phyloP scores from a whole-genome alignment of 2,113 vertebrate genomes.

The Podocnemis expansa region DNA sequence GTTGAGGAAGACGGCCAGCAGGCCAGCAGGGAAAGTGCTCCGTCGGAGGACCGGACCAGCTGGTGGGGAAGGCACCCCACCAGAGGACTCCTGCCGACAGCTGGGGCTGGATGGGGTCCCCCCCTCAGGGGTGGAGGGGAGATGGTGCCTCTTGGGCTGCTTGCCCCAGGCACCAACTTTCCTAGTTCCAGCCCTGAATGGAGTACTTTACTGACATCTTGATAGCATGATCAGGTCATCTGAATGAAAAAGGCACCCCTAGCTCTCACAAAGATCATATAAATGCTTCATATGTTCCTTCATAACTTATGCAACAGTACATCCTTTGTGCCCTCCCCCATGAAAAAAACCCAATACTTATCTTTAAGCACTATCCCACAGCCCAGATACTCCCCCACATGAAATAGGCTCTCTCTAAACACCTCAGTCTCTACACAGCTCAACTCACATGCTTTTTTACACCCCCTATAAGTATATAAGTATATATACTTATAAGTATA shows the following conservation, averaged over 20 bases:
- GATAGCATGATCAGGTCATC: not conserved
- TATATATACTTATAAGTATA: no score
- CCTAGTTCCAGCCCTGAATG: no score
- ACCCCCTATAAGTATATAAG: no score
- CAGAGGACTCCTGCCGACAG: no score
- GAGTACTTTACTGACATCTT: slow-evolving; percentile 2
- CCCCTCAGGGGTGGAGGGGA: no score
- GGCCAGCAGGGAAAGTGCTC: no score
- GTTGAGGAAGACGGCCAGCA: no score
- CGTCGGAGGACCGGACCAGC: no score
- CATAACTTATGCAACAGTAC: not conserved
- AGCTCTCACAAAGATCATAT: not conserved
- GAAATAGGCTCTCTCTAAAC: rapidly evolving
- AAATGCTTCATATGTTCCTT: not conserved
- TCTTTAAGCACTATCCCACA: not conserved
- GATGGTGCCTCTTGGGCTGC: no score
- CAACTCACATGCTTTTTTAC: not conserved
- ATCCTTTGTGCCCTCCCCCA: not conserved
- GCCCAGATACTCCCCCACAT: not conserved
- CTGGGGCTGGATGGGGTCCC: no score
- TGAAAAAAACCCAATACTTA: not conserved
- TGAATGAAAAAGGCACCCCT: not conserved
- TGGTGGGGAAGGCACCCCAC: no score
- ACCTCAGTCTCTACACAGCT: not conserved
- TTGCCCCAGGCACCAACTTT: no score